Conservation (phyloP, 2,797 vertebrate species). For the Pachyuromys duprasi region DNA sequence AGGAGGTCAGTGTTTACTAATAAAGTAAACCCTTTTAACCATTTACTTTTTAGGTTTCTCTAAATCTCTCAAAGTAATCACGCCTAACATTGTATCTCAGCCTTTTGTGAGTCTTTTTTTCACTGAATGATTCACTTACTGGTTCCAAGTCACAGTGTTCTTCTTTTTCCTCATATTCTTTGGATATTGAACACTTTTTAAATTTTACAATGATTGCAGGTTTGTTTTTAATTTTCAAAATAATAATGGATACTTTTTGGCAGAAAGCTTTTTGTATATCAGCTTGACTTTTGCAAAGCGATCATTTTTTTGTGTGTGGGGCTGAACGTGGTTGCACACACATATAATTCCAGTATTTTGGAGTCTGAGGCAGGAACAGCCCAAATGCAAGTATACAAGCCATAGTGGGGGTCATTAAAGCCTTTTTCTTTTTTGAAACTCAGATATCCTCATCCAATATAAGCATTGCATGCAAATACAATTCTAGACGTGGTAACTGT, state of each 20-base stretch:
- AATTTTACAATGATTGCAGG: not conserved
- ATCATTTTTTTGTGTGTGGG: not conserved
- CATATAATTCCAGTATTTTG: not conserved
- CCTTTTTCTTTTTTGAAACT: not conserved
- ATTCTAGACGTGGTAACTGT: not conserved
- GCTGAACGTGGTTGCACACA: not conserved
- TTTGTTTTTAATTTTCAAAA: slow-evolving; percentile 15
- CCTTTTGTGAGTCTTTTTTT: not conserved
- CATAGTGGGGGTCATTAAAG: not conserved
- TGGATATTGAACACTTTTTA: not conserved
- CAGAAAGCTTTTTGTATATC: not conserved
- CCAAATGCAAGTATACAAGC: not conserved
- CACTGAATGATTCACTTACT: not conserved
- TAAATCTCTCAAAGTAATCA: not conserved
- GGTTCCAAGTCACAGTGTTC: not conserved
- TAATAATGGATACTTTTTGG: not conserved
- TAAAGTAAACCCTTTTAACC: not conserved
- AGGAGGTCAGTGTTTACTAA: not conserved
- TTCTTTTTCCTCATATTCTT: not conserved
- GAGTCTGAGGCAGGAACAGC: not conserved
- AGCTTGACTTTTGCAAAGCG: slow-evolving; percentile 15
- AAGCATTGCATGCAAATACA: not conserved
- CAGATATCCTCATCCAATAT: not conserved
- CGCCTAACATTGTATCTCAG: not conserved
- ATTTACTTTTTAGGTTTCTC: not conserved